Conservation (phyloP, 1,140 invertebrate species). For the Drosophila quadrilineata region DNA sequence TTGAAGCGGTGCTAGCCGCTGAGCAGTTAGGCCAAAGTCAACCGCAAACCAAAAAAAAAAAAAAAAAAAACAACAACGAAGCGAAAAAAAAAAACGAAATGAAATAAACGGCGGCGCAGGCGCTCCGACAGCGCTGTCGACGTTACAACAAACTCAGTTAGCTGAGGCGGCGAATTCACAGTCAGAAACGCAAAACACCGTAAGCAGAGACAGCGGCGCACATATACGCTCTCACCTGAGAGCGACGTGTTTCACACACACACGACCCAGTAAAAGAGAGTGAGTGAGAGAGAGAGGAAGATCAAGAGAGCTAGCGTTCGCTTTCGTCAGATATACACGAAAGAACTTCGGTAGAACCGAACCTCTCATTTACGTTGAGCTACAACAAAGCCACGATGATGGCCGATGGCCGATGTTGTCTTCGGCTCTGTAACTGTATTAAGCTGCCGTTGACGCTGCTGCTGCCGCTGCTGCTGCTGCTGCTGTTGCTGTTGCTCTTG, state of each 20-base stretch:
- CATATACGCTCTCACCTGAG: no score
- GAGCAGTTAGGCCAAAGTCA: conserved; percentile 80
- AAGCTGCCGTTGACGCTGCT: conserved; percentile 12
- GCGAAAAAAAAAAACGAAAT: no score
- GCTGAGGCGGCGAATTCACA: conserved; percentile 56
- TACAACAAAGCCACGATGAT: no score
- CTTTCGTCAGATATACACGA: conserved; percentile 68
- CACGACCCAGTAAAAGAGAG: background rate
- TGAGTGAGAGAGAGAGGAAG: background rate
- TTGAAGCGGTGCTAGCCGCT: conserved; percentile 68
- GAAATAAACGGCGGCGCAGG: conserved; percentile 24
- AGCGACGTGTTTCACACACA: background rate
- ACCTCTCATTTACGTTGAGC: background rate
- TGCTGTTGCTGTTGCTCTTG: no score
- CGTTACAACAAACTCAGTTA: conserved; percentile 73
- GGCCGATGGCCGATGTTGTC: background rate
- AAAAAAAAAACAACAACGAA: background rate
- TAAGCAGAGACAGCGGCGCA: conserved; percentile 38
- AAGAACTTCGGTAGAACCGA: conserved; percentile 32
- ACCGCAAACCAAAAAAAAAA: conserved; percentile 30
- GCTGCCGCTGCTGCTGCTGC: no score
- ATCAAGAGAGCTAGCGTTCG: conserved; percentile 32
- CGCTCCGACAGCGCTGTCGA: conserved; percentile 22
- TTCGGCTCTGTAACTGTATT: conserved; percentile 27
- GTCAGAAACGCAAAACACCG: conserved; percentile 70